phyloP scores from a whole-genome alignment of 2,888 invertebrate species.

The Halictus ligatus region DNA sequence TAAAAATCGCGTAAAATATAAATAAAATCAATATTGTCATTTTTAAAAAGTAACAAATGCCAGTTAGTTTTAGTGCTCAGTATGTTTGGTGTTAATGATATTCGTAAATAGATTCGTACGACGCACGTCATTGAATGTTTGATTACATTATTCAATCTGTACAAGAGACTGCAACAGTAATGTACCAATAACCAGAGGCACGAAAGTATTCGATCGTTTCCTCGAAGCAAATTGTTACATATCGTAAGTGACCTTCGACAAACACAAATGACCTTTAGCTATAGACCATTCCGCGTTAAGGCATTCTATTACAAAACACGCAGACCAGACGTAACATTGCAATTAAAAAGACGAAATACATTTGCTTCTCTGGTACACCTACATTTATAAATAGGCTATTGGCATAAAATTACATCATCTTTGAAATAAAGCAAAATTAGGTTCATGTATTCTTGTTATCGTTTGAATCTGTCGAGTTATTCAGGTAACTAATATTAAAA shows the following conservation, averaged over 20 bases:
- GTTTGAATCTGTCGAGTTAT: too few relatives aligned
- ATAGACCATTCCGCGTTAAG: not conserved
- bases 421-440: not conserved
- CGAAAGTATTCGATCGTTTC: not conserved
- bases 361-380: not conserved
- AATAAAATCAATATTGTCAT: too few relatives aligned
- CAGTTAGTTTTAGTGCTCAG: too few relatives aligned
- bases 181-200: not conserved
- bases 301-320: not conserved
- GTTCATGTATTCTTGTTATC: too few relatives aligned
- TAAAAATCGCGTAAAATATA: too few relatives aligned
- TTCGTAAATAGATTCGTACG: not conserved
- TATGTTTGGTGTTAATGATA: not conserved
- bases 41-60: too few relatives aligned
- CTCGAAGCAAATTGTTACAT: not conserved
- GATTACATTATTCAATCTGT: not conserved
- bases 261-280: slow-evolving; percentile 1
- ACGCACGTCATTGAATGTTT: not conserved
- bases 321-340: not conserved
- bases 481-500: too few relatives aligned
- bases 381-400: not conserved
- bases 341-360: not conserved
- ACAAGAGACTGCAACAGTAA: not conserved
- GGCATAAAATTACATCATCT: not conserved
- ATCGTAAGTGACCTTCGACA: not conserved